Base-by-base conservation (phyloP, 2,888 invertebrate species). In the Andrena praecox region DNA sequence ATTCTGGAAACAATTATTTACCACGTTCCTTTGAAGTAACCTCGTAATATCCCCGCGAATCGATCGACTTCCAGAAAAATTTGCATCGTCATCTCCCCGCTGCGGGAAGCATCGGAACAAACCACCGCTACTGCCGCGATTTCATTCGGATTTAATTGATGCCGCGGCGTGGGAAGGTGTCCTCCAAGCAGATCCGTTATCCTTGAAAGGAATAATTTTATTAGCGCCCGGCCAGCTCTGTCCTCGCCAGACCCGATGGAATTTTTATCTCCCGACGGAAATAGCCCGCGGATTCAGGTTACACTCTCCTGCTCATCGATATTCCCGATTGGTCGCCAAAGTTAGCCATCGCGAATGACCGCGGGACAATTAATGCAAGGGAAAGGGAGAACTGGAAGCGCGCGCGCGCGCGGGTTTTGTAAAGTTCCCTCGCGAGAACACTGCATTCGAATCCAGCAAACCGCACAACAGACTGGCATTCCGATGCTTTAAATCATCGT, bases 241-340 rank as follows among this genome's bases (percentile, higher is more conserved):
- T 27, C n/a, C 3, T 1, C 20, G 3, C 33, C 20, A 33, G 60
- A 60, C 48, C 60, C 70, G 59, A 70, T 60, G 35, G 48, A 71
- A 62, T 48, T 52, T 62, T 71, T 50, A 71, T 71, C 29, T 31
- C 6, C 10, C 33, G 33, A 12, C 50, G 62, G 33, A 62, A 62
- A 71, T 50, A 71, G 16, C 50, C 24, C 16, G 20, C 7, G 24
- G 31, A 56, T 73, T 56, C 20, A 31, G 64, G 20, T 56, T 56
- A 56, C 56, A 56, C 31, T 63, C 71, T 24, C 2, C 48, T 27
- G 12, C 24, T 64, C 63, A 33, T 64, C 64, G 33, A 64, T 72
- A 72, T 72, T 72, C 64, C 35, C 16, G 27, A 27, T 35, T 12
- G 27, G 27, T 64, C 10, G 63, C 24, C 27, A 24, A 31, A 35